Percentiles rank a stretch among this genome's conserved stretches.
phyloP scores from a whole-genome alignment of 1,140 invertebrate species.

The Eriocheir sinensis region DNA sequence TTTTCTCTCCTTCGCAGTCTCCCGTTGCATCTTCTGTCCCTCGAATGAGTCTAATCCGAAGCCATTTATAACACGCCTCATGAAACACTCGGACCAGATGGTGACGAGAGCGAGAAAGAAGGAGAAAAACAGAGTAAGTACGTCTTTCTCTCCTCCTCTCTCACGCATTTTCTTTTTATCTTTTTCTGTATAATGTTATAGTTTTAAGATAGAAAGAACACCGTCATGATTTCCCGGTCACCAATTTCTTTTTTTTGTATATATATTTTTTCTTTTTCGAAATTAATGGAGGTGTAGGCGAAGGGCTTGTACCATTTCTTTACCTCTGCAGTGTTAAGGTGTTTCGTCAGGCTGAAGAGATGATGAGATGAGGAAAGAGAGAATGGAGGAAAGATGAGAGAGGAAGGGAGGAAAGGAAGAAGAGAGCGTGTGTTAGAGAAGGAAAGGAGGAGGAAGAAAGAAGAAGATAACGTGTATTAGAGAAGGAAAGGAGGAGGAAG shows the following conservation, averaged over 20 bases:
- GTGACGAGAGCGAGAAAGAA: not conserved
- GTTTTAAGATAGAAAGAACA: too few species aligned
- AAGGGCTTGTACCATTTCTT: too few species aligned
- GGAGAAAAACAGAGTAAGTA: too few species aligned
- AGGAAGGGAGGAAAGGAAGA: not conserved
- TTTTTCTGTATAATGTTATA: too few species aligned
- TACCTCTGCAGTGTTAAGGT: too few species aligned
- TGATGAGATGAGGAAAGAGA: not conserved
- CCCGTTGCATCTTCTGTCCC: not conserved
- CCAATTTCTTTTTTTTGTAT: too few species aligned
- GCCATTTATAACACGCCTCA: not conserved
- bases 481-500: not conserved
- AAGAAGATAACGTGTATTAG: not conserved
- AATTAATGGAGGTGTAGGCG: too few species aligned
- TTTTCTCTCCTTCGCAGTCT: not conserved
- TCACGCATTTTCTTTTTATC: too few species aligned
- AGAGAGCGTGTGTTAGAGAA: not conserved
- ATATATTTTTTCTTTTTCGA: too few species aligned
- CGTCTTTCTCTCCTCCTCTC: too few species aligned
- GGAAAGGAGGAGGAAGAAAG: not conserved
- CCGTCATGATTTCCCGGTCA: too few species aligned
- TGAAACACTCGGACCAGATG: not conserved
- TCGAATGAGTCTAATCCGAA: not conserved
- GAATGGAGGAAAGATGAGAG: not conserved
- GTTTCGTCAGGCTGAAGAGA: too few species aligned